Conservation (phyloP, 2,113 vertebrate species). For the Delphinapterus leucas region DNA sequence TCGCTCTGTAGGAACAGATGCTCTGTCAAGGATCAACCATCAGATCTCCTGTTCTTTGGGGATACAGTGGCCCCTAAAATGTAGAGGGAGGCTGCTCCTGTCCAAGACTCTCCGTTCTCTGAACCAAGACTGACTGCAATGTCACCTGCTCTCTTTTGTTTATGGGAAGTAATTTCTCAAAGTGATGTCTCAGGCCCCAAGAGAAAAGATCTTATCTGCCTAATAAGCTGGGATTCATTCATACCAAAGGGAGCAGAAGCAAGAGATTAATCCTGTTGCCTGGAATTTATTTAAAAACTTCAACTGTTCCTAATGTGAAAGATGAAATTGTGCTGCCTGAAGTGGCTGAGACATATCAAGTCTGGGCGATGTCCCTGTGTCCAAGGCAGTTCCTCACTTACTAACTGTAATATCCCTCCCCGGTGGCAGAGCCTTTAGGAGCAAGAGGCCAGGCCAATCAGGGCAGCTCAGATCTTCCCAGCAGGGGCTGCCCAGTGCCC, state of each 20-base stretch:
- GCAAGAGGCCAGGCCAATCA: not conserved
- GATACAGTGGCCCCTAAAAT: not conserved
- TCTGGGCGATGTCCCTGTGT: not conserved
- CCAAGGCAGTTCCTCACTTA: not conserved
- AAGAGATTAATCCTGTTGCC: not conserved
- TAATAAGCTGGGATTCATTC: not conserved
- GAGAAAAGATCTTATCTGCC: conserved; percentile 20
- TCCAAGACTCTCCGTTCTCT: not conserved
- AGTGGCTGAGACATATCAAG: not conserved
- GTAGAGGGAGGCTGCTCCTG: not conserved
- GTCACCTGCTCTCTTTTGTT: conserved; percentile 27
- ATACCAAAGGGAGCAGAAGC: conserved; percentile 11
- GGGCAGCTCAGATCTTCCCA: not conserved
- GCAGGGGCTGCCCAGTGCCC: not conserved
- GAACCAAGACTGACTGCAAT: conserved; percentile 24
- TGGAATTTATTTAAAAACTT: conserved; percentile 2
- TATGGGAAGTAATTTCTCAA: conserved; percentile 32
- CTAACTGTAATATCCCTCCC: not conserved
- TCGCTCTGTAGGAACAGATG: not conserved
- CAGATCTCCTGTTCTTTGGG: not conserved
- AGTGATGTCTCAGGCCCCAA: not conserved
- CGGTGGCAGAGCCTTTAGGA: not conserved
- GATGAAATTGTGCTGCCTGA: not conserved
- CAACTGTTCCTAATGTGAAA: not conserved
- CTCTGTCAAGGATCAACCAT: not conserved